These are phyloP conservation scores for Diarsia brunnea DNA, from an alignment of 2,888 invertebrate genomes.

Conservation along the genomic window DNA sequence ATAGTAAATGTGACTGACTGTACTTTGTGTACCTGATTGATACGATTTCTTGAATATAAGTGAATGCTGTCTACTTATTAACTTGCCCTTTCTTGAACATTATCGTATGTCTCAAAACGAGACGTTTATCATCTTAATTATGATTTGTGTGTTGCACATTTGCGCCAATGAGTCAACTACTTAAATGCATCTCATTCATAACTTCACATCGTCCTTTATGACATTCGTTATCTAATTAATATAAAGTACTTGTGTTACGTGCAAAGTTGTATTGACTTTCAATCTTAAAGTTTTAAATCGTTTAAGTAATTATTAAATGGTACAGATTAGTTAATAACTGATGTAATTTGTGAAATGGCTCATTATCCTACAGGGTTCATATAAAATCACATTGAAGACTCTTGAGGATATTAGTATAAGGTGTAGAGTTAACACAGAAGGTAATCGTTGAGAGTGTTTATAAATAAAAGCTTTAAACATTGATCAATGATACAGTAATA, in stretches of 20 bases:
- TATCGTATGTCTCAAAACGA: background rate
- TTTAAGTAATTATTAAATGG: background rate
- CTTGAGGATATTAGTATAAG: constrained; percentile 1
- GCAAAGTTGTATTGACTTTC: background rate
- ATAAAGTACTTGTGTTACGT: background rate
- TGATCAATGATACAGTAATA: background rate
- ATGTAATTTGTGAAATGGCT: background rate
- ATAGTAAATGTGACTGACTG: background rate
- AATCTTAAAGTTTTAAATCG: no score
- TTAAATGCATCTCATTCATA: constrained; percentile 33
- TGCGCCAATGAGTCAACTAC: constrained; percentile 22
- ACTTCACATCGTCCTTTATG: constrained; percentile 8
- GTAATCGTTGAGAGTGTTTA: no score
- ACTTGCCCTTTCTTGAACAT: background rate
- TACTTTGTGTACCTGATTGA: background rate
- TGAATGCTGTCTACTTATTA: background rate
- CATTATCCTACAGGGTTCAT: background rate
- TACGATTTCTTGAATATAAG: no score
- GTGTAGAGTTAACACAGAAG: background rate
- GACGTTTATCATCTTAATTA: background rate
- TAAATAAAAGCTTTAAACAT: no score
- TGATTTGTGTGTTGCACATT: constrained; percentile 22
- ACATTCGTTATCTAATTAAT: constrained; percentile 33
- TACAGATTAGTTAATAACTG: constrained; percentile 17
- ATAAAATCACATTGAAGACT: background rate